Conservation (phyloP, 2,113 vertebrate genomes). For the Seriola dumerili region DNA sequence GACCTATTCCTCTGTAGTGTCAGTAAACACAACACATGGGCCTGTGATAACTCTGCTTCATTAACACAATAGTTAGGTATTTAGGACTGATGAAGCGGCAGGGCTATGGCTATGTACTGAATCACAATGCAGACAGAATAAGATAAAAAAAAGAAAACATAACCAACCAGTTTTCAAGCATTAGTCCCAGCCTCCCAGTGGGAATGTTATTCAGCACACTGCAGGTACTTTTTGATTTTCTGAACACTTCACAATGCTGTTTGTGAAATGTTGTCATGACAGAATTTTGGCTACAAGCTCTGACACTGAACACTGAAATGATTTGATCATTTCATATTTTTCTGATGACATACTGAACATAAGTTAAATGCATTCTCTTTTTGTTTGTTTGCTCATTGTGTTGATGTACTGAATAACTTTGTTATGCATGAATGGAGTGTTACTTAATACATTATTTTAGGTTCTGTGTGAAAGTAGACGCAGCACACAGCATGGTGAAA, state of each 20-base stretch:
- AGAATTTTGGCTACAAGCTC: background rate
- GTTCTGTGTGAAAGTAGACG: background rate
- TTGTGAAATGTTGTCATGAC: background rate
- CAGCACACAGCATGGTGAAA: background rate
- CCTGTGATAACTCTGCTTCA: no score
- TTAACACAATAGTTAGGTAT: no score
- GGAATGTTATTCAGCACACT: no score
- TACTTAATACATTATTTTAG: constrained; percentile 1
- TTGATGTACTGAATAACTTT: background rate
- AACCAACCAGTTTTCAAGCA: no score
- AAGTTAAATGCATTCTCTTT: background rate
- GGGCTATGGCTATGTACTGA: background rate
- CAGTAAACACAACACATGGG: no score
- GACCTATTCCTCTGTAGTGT: no score
- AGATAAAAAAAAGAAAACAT: no score
- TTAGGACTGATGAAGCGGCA: no score
- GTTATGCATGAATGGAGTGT: constrained; percentile 14
- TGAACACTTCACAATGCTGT: background rate
- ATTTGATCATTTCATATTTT: background rate
- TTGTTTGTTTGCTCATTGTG: constrained; percentile 7
- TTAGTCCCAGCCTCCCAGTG: no score
- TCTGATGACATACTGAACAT: background rate
- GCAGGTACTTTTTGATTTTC: background rate
- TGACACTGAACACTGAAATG: background rate
- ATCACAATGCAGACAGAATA: no score